Evolutionary conservation across 2,113 vertebrate genomes (phyloP).

Genomic region (Oreocharis arfaki): DNA sequence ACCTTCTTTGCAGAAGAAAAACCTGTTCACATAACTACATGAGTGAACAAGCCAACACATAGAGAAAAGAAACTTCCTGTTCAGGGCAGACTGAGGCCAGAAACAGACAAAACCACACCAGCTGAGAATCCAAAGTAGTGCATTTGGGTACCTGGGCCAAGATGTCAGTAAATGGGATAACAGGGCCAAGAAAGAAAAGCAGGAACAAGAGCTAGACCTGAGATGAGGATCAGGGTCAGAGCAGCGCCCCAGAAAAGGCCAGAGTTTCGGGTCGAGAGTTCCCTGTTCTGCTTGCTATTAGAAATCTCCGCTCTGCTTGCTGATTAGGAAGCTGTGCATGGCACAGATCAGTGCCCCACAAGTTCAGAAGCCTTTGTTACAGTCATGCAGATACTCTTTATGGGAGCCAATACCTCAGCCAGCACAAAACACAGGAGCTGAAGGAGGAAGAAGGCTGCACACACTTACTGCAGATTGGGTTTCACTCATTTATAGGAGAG

Average conservation of each 20-base stretch:
- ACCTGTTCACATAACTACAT: not conserved
- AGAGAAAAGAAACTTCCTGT: not conserved
- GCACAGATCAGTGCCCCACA: not conserved
- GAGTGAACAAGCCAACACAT: not conserved
- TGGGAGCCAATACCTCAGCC: not conserved
- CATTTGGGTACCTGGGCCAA: not conserved
- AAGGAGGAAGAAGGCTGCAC: not conserved
- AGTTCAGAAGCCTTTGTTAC: not conserved
- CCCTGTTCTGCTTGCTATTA: not conserved
- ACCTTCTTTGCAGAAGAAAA: not conserved
- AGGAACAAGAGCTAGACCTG: not conserved
- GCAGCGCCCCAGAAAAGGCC: not conserved
- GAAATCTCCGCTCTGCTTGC: not conserved
- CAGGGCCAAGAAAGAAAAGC: not conserved
- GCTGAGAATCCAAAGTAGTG: rapidly evolving
- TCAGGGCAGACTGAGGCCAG: not conserved
- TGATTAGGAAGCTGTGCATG: not conserved
- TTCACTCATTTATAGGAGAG: not conserved
- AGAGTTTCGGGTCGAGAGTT: not conserved
- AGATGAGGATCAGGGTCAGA: not conserved
- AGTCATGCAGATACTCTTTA: not conserved
- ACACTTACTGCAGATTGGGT: not conserved
- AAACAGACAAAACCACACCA: not conserved
- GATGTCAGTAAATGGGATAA: not conserved
- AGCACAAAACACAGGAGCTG: not conserved